Base-by-base conservation (phyloP, 2,888 invertebrate genomes). In the Nomada fucata region DNA sequence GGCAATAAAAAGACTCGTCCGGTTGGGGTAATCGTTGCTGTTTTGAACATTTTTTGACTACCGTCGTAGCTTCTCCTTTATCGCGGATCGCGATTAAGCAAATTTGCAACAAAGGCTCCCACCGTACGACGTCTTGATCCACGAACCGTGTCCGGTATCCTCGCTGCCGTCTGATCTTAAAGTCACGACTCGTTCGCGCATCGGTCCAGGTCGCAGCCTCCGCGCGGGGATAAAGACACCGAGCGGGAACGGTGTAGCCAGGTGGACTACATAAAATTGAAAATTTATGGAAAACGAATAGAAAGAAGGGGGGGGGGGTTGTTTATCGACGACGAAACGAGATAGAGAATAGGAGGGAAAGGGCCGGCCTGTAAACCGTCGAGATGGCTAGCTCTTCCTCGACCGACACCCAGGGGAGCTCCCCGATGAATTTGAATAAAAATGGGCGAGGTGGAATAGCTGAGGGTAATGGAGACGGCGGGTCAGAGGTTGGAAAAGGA, bases 201-300 rank as follows among this genome's bases (percentile, higher is more conserved):
- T 47, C 47, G 15, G 47, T 15, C 15, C 13, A 47, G 47, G 11
- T 2, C 15, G 3, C 13, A 0, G 47, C 15, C 47, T 15, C 47
- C 47, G 55, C 20, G 11, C 11, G 47, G 57, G 69, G 59, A 79
- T 79, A 79, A 59, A 76, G 73, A 68, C 52, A 69, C 74, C 55
- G 57, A 23, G 57, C 60, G 61, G 26, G 26, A 79, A 55, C 64
- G 63, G 4, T 42, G 74, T 60, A 61, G n/a, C 67, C 55, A 73
- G 76, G 79, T 85, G 87, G 87, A 89, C 90, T 87, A 88, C 92
- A 93, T 93, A 93, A 93, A 93, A 92, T 91, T 89, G 83, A 90
- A 90, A 92, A 92, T 93, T 93, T 93, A 93, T 93, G 92, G 92
- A 92, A 93, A 93, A 88, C 86, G 79, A 76, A 86, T 82, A 76